Evolutionary conservation across 2,888 invertebrate genomes (phyloP), one percentile per base, ranked within the genome.

Genomic region (Lasioglossum pauxillum): DNA sequence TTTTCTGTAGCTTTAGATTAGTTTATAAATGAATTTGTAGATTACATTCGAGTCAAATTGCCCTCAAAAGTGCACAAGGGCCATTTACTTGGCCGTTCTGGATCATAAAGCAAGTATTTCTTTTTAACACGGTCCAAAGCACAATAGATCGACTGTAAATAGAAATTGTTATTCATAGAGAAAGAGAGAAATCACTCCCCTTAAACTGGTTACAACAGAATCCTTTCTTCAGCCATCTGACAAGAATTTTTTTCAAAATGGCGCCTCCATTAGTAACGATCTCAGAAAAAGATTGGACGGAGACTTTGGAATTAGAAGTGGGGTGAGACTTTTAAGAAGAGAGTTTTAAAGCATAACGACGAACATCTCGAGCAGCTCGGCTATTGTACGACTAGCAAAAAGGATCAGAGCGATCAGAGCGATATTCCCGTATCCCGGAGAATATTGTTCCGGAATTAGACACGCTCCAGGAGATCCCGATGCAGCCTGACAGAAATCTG

Each of bases 401-500:
- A 38, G 46, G 44, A 57, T 46, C 23, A 35, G 7, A 49, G 49
- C 35, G 53, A 46, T 60, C 69, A 16, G 5, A 23, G 23, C 23
- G 53, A 78, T 57, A 72, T 84, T 64, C 38, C 35, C 31, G 67
- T 53, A 41, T 78, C 14, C 67, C 12, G 23, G 71, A 41, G 80
- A 86, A 89, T 74, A 81, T 84, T 35, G 84, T 88, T 82, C 74
- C 57, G 53, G 79, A 74, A 87, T 90, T 90, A 90, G 87, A 80
- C 78, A 86, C 88, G 88, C 73, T 78, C 64, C 86, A 75, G 75
- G 77, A 83, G 86, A 85, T 71, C 82, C 35, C 57, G 78, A 75
- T 84, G 46, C 73, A 75, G 60, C 71, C 75, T 57, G 81, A 79
- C 75, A 53, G 76, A 83, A 71, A 81, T 83, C 83, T 84, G 82